A percentile compares a stretch with the other conserved stretches of the same genome.
Conservation (phyloP, 2,113 vertebrate species). For the Fulica atra region DNA sequence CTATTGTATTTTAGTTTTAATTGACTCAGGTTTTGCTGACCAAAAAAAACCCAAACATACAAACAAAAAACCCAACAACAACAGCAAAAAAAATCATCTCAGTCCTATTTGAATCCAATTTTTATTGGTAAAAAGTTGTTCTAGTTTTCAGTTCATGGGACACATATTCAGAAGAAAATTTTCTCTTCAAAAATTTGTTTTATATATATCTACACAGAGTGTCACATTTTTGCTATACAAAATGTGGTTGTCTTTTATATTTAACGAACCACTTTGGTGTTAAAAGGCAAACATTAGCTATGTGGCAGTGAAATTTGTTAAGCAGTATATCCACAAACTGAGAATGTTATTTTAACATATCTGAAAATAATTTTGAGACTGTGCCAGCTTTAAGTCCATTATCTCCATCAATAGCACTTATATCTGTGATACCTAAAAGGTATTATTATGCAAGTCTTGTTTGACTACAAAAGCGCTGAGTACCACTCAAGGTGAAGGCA, state of each 20-base stretch:
- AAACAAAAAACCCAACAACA: not conserved
- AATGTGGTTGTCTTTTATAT: not conserved
- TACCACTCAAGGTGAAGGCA: not conserved
- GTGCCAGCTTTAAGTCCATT: not conserved
- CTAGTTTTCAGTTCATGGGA: not conserved
- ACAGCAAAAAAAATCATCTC: not conserved
- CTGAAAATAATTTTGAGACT: not conserved
- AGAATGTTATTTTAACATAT: not conserved
- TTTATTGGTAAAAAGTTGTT: not conserved
- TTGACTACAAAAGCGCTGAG: not conserved
- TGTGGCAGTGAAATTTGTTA: not conserved
- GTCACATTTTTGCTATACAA: not conserved
- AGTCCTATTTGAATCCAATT: not conserved
- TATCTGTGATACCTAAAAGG: not conserved
- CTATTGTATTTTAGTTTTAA: not conserved
- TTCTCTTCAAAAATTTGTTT: not conserved
- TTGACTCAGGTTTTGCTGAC: not conserved
- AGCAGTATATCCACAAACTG: not conserved
- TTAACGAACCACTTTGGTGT: not conserved
- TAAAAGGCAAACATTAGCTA: not conserved
- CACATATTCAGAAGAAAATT: not conserved
- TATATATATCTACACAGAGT: not conserved
- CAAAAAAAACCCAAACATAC: not conserved
- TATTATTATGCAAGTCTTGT: not conserved
- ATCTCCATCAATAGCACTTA: not conserved